Conservation (phyloP, 2,113 vertebrate species). For the Tachysurus vachellii region DNA sequence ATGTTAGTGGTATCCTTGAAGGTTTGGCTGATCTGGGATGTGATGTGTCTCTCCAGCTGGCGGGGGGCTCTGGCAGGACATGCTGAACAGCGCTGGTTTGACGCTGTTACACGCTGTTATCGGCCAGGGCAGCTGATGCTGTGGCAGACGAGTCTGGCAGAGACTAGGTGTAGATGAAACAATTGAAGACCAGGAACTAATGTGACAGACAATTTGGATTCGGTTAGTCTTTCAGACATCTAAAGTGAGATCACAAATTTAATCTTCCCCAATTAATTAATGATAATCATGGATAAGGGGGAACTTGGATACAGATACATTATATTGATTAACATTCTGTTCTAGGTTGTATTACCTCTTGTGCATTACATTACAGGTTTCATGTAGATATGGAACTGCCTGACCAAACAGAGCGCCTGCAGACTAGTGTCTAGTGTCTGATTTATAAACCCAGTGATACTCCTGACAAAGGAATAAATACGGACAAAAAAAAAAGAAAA, state of each 20-base stretch:
- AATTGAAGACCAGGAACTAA: slow-evolving; percentile 16
- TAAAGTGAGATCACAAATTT: background rate
- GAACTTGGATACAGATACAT: background rate
- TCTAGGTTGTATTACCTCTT: background rate
- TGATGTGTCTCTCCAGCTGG: slow-evolving; percentile 40
- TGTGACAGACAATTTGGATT: background rate
- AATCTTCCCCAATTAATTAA: background rate
- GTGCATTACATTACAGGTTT: background rate
- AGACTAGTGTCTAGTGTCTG: background rate
- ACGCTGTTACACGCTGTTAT: slow-evolving; percentile 37
- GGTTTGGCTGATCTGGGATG: background rate
- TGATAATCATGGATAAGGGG: background rate
- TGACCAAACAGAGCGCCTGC: background rate
- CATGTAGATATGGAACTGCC: background rate
- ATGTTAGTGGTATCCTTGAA: background rate
- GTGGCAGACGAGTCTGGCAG: slow-evolving; percentile 26
- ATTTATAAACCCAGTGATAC: background rate
- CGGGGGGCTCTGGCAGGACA: background rate
- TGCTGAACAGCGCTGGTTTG: slow-evolving; percentile 18
- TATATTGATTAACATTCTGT: background rate
- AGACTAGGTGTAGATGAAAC: slow-evolving; percentile 4
- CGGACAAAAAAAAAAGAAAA: background rate
- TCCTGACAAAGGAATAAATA: background rate
- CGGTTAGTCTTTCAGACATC: background rate
- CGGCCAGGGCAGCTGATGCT: slow-evolving; percentile 35